Evolutionary conservation across 2,113 vertebrate genomes (phyloP).

Genomic region (Polypterus bichir): DNA sequence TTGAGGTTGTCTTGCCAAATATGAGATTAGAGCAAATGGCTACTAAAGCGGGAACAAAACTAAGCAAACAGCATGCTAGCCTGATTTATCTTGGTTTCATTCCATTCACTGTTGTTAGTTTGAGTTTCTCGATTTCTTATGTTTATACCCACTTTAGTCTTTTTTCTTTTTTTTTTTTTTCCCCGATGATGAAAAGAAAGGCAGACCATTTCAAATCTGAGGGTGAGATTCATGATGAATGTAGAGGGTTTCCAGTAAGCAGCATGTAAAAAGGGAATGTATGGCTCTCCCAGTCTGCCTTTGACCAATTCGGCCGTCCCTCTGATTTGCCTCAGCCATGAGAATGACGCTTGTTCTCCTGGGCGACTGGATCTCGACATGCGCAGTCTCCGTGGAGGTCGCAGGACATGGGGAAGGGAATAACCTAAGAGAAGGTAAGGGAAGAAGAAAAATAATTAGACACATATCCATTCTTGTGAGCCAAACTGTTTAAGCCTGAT

Average conservation of each 20-base stretch:
- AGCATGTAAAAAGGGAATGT: constrained; percentile 59
- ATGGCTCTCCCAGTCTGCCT: constrained; percentile 51
- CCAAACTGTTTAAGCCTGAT: too few relatives aligned
- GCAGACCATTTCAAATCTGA: constrained; percentile 65
- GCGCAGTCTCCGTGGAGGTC: constrained; percentile 82
- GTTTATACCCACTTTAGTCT: constrained; percentile 6
- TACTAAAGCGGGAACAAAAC: constrained; percentile 59
- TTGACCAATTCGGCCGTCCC: constrained; percentile 43
- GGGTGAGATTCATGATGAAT: constrained; percentile 42
- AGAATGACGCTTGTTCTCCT: constrained; percentile 71
- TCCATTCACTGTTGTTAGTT: constrained; percentile 34
- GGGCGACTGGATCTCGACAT: constrained; percentile 78
- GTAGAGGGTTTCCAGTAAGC: constrained; percentile 61
- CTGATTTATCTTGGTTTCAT: constrained; percentile 27
- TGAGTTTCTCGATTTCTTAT: constrained; percentile 31
- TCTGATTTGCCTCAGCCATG: constrained; percentile 57
- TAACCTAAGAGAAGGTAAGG: constrained; percentile 57
- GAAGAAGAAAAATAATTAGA: too few relatives aligned
- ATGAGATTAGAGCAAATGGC: constrained; percentile 35
- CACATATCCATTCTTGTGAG: too few relatives aligned
- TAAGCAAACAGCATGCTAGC: constrained; percentile 50
- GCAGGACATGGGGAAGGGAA: constrained; percentile 89
- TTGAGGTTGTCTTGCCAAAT: constrained; percentile 17
- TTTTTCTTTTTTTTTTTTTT: constrained; percentile 24
- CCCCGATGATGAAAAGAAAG: constrained; percentile 36